Conservation (phyloP, 2,113 vertebrate genomes). For the Herpetotheres cachinnans region DNA sequence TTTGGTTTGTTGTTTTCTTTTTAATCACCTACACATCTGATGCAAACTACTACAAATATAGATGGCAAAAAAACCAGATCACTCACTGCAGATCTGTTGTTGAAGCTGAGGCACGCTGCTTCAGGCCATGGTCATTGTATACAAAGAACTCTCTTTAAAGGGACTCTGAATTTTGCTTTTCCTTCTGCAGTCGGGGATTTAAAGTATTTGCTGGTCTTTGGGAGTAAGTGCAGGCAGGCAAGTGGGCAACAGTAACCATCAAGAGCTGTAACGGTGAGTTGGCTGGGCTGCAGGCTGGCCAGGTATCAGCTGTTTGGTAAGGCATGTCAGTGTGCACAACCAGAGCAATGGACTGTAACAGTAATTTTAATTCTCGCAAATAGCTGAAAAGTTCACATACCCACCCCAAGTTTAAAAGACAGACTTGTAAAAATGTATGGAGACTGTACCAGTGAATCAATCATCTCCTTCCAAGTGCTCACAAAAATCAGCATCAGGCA, state of each 20-base stretch:
- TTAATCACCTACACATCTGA: neutral
- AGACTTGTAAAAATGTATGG: neutral
- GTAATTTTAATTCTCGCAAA: neutral
- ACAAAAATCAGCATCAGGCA: neutral
- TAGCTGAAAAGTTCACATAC: neutral
- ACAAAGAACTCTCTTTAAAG: neutral
- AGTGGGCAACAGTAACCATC: neutral
- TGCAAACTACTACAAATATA: neutral
- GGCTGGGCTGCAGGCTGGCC: neutral
- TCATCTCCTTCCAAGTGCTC: neutral
- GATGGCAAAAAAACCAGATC: neutral
- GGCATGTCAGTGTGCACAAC: accelerated
- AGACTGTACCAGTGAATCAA: neutral
- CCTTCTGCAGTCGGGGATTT: neutral
- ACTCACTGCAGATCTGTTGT: neutral
- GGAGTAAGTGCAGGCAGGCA: neutral
- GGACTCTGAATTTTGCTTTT: neutral
- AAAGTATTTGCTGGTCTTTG: neutral
- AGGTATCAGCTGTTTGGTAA: neutral
- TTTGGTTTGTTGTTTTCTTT: neutral
- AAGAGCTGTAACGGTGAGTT: accelerated
- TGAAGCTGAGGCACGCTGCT: neutral
- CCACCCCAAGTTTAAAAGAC: neutral
- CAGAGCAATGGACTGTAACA: neutral
- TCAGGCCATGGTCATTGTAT: neutral